phyloP scores from a whole-genome alignment of 2,797 vertebrate genomes.

The Acomys russatus region DNA sequence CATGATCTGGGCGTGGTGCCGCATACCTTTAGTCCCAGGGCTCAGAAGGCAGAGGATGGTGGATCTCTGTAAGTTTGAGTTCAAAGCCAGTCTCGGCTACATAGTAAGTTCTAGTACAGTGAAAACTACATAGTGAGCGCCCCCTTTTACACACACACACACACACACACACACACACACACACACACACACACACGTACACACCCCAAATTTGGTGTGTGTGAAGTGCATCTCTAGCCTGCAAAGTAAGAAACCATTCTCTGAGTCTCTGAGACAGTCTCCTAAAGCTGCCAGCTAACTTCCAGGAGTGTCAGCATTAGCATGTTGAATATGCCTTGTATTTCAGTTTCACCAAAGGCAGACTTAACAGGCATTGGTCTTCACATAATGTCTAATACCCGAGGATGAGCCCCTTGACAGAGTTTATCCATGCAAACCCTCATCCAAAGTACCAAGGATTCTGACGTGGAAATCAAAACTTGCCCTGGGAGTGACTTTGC shows the following conservation, averaged over 20 bases:
- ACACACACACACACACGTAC: not conserved
- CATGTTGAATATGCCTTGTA: slow-evolving; percentile 67
- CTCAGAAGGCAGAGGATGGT: not conserved
- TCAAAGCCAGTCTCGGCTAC: not conserved
- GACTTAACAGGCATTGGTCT: slow-evolving; percentile 61
- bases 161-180: not conserved
- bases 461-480: slow-evolving; percentile 85
- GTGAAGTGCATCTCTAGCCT: not conserved
- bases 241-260: not conserved
- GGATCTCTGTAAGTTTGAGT: not conserved
- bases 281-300: slow-evolving; percentile 25
- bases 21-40: not conserved
- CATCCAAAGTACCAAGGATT: slow-evolving; percentile 87
- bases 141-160: no score
- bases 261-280: not conserved
- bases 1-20: not conserved
- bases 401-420: slow-evolving; percentile 84
- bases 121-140: not conserved
- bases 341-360: slow-evolving; percentile 76
- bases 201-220: not conserved
- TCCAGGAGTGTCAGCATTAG: slow-evolving; percentile 56
- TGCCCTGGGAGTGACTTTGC: slow-evolving; percentile 76
- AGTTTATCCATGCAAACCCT: slow-evolving; percentile 85
- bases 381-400: slow-evolving; percentile 81
- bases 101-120: no score